Evolutionary conservation across 2,888 invertebrate genomes (phyloP).

Genomic region (Bellardia bayeri): DNA sequence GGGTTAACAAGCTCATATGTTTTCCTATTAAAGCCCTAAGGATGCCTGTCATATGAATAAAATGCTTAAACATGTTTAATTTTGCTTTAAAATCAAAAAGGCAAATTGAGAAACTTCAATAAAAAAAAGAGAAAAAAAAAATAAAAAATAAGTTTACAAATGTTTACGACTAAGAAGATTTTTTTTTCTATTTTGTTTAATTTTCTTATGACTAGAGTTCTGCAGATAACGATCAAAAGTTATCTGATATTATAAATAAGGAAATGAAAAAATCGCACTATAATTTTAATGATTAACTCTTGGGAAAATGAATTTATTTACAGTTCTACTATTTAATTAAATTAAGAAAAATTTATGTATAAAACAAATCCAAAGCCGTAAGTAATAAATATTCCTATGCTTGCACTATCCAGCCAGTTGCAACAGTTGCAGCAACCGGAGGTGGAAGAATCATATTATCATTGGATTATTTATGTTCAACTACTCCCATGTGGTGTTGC

Average conservation of each 20-base stretch:
- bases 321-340: conserved; percentile 8
- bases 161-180: background rate
- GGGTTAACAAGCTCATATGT: conserved; percentile 26
- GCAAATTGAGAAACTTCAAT: background rate
- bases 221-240: conserved; percentile 33
- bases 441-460: conserved; percentile 58
- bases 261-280: conserved; percentile 57
- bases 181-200: background rate
- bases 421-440: conserved; percentile 32
- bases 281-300: conserved; percentile 67
- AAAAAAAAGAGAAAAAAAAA: background rate
- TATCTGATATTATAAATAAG: conserved; percentile 40
- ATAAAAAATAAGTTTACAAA: background rate
- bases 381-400: background rate
- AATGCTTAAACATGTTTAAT: background rate
- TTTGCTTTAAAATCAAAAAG: conserved; percentile 3
- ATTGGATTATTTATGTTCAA: conserved; percentile 16
- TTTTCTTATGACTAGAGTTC: background rate
- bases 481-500: conserved; percentile 16
- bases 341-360: background rate
- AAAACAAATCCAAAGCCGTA: background rate
- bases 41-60: conserved; percentile 29
- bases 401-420: background rate
- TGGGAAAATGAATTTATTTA: conserved; percentile 53
- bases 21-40: conserved; percentile 24